A percentile compares a stretch with the other conserved stretches of the same genome.
phyloP scores from a whole-genome alignment of 1,140 invertebrate species.

The Brachionus koreanus region DNA sequence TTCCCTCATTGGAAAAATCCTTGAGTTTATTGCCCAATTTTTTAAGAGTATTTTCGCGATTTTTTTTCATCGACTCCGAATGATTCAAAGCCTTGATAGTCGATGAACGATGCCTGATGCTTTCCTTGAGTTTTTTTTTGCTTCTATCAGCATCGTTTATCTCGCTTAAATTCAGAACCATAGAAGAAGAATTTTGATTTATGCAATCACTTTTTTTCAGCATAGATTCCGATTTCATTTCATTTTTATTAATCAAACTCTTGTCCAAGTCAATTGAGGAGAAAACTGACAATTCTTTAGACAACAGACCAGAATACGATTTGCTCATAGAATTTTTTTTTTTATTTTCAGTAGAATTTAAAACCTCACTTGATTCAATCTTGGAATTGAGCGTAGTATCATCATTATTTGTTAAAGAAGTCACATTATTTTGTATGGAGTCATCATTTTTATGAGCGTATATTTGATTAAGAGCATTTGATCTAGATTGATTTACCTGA shows the following conservation, averaged over 20 bases:
- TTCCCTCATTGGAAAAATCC: constrained; percentile 27
- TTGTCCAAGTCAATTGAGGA: not conserved
- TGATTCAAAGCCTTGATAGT: constrained; percentile 37
- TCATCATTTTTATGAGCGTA: constrained; percentile 18
- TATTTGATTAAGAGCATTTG: not conserved
- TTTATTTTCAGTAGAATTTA: not conserved
- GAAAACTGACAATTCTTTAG: constrained; percentile 21
- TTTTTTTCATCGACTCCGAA: not conserved
- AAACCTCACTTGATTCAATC: constrained; percentile 34
- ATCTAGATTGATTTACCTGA: not conserved
- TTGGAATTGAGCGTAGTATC: not conserved
- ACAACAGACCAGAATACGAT: constrained; percentile 6
- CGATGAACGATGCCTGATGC: not conserved
- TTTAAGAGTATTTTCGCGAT: constrained; percentile 14
- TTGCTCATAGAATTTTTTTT: constrained; percentile 20
- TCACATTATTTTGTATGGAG: not conserved
- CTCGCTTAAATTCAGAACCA: constrained; percentile 22
- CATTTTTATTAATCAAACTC: not conserved
- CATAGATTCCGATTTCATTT: not conserved
- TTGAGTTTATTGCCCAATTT: constrained; percentile 27
- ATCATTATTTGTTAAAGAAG: not conserved
- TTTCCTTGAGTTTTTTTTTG: constrained; percentile 12
- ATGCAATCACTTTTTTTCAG: not conserved
- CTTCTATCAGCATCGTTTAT: constrained; percentile 8
- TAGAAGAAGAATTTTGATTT: not conserved